These are phyloP conservation scores for Poeciliopsis turneri DNA, from an alignment of 2,797 vertebrate species.

Conservation along the genomic window DNA sequence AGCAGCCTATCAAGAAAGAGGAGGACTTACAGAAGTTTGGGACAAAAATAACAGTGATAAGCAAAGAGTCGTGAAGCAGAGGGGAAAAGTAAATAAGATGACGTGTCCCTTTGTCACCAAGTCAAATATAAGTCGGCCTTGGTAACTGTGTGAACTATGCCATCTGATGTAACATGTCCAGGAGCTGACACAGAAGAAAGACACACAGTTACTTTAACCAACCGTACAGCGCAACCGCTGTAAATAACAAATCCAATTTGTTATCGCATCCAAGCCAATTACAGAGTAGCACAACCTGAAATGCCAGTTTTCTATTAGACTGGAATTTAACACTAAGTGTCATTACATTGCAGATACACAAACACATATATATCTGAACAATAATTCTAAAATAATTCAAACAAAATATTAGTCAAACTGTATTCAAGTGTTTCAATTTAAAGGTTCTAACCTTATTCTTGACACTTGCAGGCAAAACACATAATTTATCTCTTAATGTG, in stretches of 20 bases:
- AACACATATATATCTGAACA: neutral
- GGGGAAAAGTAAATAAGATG: conserved; percentile 1
- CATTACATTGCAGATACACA: neutral
- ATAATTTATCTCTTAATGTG: neutral
- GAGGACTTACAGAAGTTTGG: conserved; percentile 12
- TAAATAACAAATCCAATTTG: neutral
- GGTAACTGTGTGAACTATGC: conserved; percentile 23
- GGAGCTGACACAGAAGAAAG: conserved; percentile 24
- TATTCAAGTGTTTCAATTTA: neutral
- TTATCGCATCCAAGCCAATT: conserved; percentile 1
- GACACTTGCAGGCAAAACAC: neutral
- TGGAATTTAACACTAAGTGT: neutral
- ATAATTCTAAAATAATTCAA: neutral
- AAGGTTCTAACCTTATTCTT: neutral
- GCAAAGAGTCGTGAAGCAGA: conserved; percentile 15
- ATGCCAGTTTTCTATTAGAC: neutral
- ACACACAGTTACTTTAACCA: conserved; percentile 3
- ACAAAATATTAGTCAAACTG: neutral
- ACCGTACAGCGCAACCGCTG: neutral
- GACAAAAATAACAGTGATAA: conserved; percentile 6
- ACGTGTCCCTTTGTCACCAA: conserved; percentile 22
- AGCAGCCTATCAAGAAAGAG: conserved; percentile 38
- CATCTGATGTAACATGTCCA: conserved; percentile 22
- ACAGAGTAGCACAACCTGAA: neutral
- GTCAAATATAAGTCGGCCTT: conserved; percentile 25